Conservation (phyloP, 1,140 invertebrate genomes). For the Anastrepha obliqua region DNA sequence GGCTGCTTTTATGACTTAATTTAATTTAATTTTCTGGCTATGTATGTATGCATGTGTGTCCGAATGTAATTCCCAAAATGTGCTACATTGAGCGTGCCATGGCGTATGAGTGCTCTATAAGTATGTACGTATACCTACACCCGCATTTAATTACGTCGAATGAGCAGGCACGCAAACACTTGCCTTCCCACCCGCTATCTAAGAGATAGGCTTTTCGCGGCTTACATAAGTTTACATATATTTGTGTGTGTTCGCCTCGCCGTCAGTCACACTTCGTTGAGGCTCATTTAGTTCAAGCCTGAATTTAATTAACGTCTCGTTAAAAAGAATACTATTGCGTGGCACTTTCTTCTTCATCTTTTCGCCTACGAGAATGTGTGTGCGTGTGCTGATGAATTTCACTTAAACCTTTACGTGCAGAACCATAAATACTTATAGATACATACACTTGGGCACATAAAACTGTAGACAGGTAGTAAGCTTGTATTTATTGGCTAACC, state of each 20-base stretch:
- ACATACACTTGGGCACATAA: no score
- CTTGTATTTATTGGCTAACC: no score
- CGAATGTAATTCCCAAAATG: background rate
- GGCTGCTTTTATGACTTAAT: conserved; percentile 32
- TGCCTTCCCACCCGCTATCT: background rate
- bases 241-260: background rate
- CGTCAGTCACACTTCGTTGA: conserved; percentile 27
- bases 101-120: conserved; percentile 31
- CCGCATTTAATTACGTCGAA: conserved; percentile 19
- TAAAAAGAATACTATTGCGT: background rate
- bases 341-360: background rate
- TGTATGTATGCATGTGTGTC: background rate
- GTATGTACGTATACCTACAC: background rate
- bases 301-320: conserved; percentile 46
- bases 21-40: conserved; percentile 27
- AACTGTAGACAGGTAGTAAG: no score
- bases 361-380: background rate
- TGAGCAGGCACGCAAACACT: background rate
- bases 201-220: background rate
- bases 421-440: no score
- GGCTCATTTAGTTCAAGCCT: conserved; percentile 20
- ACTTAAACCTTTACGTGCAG: no score
- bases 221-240: background rate
- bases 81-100: conserved; percentile 7
- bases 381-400: background rate